phyloP scores from a whole-genome alignment of 2,113 vertebrate species.

The Numida meleagris region DNA sequence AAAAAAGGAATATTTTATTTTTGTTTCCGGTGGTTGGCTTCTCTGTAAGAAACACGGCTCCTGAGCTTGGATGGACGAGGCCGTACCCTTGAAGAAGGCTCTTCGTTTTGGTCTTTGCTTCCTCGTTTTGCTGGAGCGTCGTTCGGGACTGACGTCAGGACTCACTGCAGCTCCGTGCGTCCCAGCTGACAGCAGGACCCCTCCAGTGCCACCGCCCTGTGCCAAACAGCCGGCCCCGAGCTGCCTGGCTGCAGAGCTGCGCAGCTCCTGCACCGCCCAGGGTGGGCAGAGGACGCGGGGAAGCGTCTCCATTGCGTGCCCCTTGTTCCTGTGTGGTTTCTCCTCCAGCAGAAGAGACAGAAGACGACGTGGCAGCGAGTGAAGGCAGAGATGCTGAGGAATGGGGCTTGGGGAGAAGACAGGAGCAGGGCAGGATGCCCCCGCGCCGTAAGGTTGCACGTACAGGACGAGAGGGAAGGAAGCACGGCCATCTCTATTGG shows the following conservation, averaged over 20 bases:
- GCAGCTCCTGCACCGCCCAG: neutral
- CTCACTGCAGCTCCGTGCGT: neutral
- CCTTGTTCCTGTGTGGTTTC: neutral
- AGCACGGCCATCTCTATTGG: fast-evolving
- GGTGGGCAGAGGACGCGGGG: neutral
- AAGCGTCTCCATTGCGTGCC: neutral
- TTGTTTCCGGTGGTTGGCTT: constrained; percentile 72
- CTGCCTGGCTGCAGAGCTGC: neutral
- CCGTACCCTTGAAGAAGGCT: neutral
- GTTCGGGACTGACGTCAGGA: constrained; percentile 9
- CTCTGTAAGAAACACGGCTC: constrained; percentile 81
- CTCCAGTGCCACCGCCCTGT: constrained; percentile 26
- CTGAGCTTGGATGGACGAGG: constrained; percentile 59
- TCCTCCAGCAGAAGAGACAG: neutral
- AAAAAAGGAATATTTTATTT: constrained; percentile 46
- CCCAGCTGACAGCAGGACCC: neutral
- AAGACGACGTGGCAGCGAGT: neutral
- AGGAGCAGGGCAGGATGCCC: neutral
- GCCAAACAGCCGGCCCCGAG: neutral
- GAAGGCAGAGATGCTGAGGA: neutral
- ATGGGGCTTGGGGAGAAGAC: neutral
- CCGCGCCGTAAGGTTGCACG: fast-evolving
- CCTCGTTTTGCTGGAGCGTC: neutral
- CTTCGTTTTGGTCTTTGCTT: constrained; percentile 15
- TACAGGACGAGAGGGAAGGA: neutral